Evolutionary conservation across 1,140 invertebrate genomes (phyloP), one percentile per base, ranked within the genome.

Genomic region (Carcinoscorpius rotundicauda): DNA sequence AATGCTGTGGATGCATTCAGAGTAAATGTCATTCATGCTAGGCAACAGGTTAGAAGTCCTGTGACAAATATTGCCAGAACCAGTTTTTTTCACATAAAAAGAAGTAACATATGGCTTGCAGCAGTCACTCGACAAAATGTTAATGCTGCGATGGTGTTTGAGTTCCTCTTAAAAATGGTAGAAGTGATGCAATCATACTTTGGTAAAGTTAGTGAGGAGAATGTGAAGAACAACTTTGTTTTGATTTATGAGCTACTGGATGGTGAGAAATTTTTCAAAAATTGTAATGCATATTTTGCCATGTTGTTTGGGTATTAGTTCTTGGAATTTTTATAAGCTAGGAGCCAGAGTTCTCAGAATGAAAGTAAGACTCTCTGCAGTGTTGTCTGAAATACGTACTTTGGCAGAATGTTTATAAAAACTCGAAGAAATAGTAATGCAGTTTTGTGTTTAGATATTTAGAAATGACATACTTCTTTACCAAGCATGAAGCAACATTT

Each of bases 141-240:
- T 50, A 99, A 99, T 76, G 97, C 97, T 61, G 93, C 95, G 0
- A 99, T 99, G 95, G 97, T 99, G 48, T 99, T 99, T 79, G 97
- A 99, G 79, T 98, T 99, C 77, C 81, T 99, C 50, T 83, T 97
- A n/a, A 97, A 98, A 79, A 97, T 99, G 76, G 93, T 96, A 70
- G 94, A 98, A 76, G 95, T 98, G 60, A 99, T 99, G 97, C 94
- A 98, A 75, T 96, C 93, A 1, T 99, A 99, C 76, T 99, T 99
- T 80, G 96, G 97, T 62, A 99, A 99, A 80, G 94, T 99, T 64
- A 97, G 95, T 0, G 97, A 99, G 77, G 97, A 99, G 78, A 99
- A 99, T 76, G 97, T 99, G 73, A 99, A 99, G 79, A 99, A 99
- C 75, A 99, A 99, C 78, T 99, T 99, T 84, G 97, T 99, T 57